Evolutionary conservation across 2,888 invertebrate genomes (phyloP).

Genomic region (Cyrtodaria siliqua): DNA sequence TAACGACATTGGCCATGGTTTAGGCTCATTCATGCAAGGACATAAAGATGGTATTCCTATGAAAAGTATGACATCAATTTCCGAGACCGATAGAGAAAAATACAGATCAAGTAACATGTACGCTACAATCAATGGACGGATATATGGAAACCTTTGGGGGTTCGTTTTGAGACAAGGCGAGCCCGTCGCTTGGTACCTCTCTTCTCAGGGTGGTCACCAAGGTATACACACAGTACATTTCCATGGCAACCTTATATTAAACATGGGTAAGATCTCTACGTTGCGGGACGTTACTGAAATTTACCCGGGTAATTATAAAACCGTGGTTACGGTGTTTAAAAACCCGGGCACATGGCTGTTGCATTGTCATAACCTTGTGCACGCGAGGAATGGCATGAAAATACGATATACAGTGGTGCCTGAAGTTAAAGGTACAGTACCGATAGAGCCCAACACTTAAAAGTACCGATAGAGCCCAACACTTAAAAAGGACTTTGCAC

Average conservation of each 20-base stretch:
- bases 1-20: too few species aligned
- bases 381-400: not conserved
- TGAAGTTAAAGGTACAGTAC: too few species aligned
- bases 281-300: not conserved
- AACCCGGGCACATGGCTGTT: not conserved
- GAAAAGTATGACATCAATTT: too few species aligned
- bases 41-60: too few species aligned
- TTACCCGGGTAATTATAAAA: not conserved
- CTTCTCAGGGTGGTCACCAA: not conserved
- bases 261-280: not conserved
- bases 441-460: too few species aligned
- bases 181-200: constrained; percentile 2
- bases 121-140: not conserved
- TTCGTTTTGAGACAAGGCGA: not conserved
- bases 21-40: too few species aligned
- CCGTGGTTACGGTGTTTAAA: not conserved
- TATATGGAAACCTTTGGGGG: not conserved
- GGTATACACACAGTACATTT: constrained; percentile 1
- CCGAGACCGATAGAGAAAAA: not conserved
- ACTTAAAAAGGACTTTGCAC: too few species aligned
- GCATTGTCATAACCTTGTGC: not conserved
- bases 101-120: not conserved
- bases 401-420: not conserved
- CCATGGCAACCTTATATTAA: not conserved
- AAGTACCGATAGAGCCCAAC: too few species aligned